Base-by-base conservation (phyloP, 2,888 invertebrate species). In the Bhutanitis thaidina region DNA sequence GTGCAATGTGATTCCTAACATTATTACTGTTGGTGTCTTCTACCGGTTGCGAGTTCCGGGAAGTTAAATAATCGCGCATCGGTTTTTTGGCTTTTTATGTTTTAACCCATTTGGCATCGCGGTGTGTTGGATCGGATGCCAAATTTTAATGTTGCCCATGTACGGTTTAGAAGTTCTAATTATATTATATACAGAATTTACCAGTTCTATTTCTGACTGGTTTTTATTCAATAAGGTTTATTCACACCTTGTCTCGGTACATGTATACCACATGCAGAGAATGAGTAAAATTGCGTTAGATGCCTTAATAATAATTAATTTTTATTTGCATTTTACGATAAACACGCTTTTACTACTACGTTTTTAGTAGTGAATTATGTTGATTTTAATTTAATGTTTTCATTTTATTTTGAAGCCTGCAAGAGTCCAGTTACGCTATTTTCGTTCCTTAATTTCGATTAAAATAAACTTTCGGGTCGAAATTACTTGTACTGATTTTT, bases 371-470 rank as follows among this genome's bases (percentile, higher is more conserved):
- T 12, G 32, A 41, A 41, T 29, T 43, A 30, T 20, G 51, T 41
- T 46, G 43, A 38, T 43, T 52, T 46, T 52, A 32, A 43, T 52
- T 52, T 37, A 47, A 52, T 32, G 43, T 47, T 47, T 52, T 52
- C 32, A 52, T 47, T 52, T 38, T 34, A 32, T 46, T 30, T 34
- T 7, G 20, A 34, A 38, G 34, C 32, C 15, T 32, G 43, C 38
- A 44, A 49, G 53, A 52, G 45, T 35, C 37, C 12, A 43, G 52
- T 52, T 56, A 55, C 46, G 55, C 47, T 37, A 57, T 51, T 52
- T 45, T 45, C 50, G 39, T 55, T 51, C 52, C 53, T 54, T 50
- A 46, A 51, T 46, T n/a, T 41, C 52, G 56, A n/a, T n/a, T n/a
- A n/a, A n/a, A n/a, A n/a, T n/a, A n/a, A n/a, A n/a, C n/a, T n/a